These are phyloP conservation scores for Tamandua tetradactyla DNA, from an alignment of 2,797 vertebrate species.

Conservation along the genomic window DNA sequence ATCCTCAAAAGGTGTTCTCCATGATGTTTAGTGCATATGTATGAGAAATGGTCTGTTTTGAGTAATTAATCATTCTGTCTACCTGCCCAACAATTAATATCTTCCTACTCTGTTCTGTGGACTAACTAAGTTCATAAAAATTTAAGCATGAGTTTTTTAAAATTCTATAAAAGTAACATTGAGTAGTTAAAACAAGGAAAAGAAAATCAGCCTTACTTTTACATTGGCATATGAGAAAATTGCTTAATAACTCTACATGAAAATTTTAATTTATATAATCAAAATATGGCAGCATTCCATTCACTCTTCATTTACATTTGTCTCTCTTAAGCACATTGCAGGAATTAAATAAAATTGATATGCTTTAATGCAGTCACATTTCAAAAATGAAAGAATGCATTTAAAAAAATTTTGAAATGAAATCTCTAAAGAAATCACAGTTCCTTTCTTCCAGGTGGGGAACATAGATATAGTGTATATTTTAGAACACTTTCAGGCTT, in stretches of 20 bases:
- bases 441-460: not conserved
- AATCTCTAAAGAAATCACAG: not conserved
- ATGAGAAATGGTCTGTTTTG: slow-evolving; percentile 8
- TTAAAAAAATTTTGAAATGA: slow-evolving; percentile 21
- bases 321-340: not conserved
- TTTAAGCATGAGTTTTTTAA: slow-evolving; percentile 65
- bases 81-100: slow-evolving; percentile 23
- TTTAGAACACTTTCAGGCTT: not conserved
- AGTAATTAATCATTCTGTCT: slow-evolving; percentile 63
- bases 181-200: slow-evolving; percentile 64
- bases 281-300: slow-evolving; percentile 67
- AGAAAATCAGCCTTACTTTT: slow-evolving; percentile 51
- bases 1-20: not conserved
- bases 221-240: slow-evolving; percentile 62
- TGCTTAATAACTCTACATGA: slow-evolving; percentile 67
- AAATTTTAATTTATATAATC: slow-evolving; percentile 70
- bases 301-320: slow-evolving; percentile 38
- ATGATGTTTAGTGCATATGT: not conserved
- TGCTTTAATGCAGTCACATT: slow-evolving; percentile 47
- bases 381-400: slow-evolving; percentile 15
- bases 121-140: slow-evolving; percentile 71
- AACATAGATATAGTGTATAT: not conserved
- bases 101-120: slow-evolving; percentile 52
- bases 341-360: slow-evolving; percentile 63
- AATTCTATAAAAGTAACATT: slow-evolving; percentile 42